These are phyloP conservation scores for Andricus grossulariae DNA, from an alignment of 1,140 invertebrate species.

Conservation along the genomic window DNA sequence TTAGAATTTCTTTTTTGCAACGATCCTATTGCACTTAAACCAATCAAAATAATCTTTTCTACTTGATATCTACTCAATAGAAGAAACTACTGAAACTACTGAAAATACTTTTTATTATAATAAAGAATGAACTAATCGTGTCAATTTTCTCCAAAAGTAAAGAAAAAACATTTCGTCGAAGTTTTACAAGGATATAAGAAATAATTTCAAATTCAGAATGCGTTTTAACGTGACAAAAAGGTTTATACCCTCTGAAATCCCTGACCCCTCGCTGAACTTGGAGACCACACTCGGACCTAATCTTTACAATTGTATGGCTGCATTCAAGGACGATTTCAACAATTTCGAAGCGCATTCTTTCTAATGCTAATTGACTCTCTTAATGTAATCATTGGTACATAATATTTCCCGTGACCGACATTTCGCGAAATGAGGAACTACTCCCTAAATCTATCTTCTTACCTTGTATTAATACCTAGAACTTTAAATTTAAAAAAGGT, in stretches of 20 bases:
- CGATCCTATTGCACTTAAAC: too few species aligned
- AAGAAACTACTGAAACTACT: too few species aligned
- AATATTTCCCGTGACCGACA: neutral
- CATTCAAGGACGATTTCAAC: constrained; percentile 45
- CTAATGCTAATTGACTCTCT: neutral
- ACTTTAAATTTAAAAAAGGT: too few species aligned
- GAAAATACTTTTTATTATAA: too few species aligned
- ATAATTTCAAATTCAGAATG: constrained; percentile 25
- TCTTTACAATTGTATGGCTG: constrained; percentile 57
- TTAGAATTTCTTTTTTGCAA: too few species aligned
- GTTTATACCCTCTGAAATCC: constrained; percentile 44
- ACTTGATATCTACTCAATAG: too few species aligned
- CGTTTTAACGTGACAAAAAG: constrained; percentile 7
- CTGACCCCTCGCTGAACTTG: constrained; percentile 45
- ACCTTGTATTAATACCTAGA: too few species aligned
- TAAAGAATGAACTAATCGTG: too few species aligned
- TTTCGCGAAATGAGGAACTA: neutral
- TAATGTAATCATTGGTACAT: constrained; percentile 8
- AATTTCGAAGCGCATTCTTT: constrained; percentile 33
- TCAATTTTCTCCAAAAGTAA: too few species aligned
- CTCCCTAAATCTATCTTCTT: too few species aligned
- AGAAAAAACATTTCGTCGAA: neutral
- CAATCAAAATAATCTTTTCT: too few species aligned
- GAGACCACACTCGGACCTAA: constrained; percentile 52
- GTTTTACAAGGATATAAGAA: neutral